Evolutionary conservation across 2,113 vertebrate genomes (phyloP).

Genomic region (Apistogramma diplotaenia): DNA sequence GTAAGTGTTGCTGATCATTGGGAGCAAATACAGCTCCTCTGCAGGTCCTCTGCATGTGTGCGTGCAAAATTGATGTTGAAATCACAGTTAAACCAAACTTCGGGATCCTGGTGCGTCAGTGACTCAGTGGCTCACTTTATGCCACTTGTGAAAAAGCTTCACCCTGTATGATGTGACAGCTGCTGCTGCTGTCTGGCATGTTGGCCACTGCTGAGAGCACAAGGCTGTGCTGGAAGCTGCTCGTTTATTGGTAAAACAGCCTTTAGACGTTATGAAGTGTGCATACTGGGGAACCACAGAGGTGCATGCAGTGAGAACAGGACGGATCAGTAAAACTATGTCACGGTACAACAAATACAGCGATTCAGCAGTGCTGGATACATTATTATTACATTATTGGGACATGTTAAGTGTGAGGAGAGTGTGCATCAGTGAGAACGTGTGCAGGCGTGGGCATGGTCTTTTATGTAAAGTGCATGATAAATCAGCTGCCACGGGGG

Average conservation of each 20-base stretch:
- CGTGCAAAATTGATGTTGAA: not conserved
- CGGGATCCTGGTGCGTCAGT: not conserved
- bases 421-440: not conserved
- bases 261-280: not conserved
- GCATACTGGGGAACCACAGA: not conserved
- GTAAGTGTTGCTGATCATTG: not conserved
- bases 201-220: not conserved
- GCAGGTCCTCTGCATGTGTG: not conserved
- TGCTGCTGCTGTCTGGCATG: not conserved
- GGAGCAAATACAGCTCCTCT: not conserved
- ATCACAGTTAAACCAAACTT: not conserved
- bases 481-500: too few species aligned
- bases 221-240: not conserved
- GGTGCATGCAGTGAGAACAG: too few species aligned
- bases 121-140: not conserved
- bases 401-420: not conserved
- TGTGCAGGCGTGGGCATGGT: not conserved
- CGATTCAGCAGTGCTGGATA: not conserved
- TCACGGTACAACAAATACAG: not conserved
- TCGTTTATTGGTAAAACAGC: not conserved
- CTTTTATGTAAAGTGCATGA: too few species aligned
- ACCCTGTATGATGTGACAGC: not conserved
- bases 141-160: not conserved
- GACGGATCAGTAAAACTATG: not conserved
- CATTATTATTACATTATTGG: too few species aligned